Evolutionary conservation across 2,888 invertebrate species (phyloP).

Genomic region (Pinctada fucata): DNA sequence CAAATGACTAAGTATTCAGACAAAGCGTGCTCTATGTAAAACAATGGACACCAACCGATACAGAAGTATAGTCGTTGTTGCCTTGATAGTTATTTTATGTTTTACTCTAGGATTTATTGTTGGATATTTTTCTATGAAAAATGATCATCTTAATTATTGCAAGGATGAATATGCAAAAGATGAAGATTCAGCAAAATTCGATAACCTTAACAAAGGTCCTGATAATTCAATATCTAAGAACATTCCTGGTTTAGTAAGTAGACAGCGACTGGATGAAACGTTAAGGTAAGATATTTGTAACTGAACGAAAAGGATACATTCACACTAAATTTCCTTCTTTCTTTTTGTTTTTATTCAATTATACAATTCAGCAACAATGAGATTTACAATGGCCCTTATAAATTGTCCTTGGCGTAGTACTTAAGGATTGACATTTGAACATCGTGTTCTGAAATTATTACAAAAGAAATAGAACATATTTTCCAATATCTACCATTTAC

Average conservation of each 20-base stretch:
- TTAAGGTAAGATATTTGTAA: constrained; percentile 35
- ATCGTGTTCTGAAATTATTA: too few relatives aligned
- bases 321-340: too few relatives aligned
- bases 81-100: constrained; percentile 19
- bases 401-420: too few relatives aligned
- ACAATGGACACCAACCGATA: not conserved
- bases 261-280: constrained; percentile 34
- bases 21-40: too few relatives aligned
- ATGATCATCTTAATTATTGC: not conserved
- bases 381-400: too few relatives aligned
- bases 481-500: not conserved
- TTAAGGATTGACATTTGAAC: too few relatives aligned
- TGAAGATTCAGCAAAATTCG: not conserved
- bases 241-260: constrained; percentile 15
- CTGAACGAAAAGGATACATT: too few relatives aligned
- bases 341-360: too few relatives aligned
- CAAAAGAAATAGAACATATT: too few relatives aligned
- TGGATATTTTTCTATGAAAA: constrained; percentile 30
- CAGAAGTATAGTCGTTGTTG: constrained; percentile 3
- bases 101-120: constrained; percentile 36
- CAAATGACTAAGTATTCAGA: too few relatives aligned
- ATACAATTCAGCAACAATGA: too few relatives aligned
- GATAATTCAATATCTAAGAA: constrained; percentile 15
- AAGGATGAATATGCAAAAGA: not conserved
- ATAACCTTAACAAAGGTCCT: constrained; percentile 10